phyloP scores from a whole-genome alignment of 2,113 vertebrate genomes.

The Alethe castanea region DNA sequence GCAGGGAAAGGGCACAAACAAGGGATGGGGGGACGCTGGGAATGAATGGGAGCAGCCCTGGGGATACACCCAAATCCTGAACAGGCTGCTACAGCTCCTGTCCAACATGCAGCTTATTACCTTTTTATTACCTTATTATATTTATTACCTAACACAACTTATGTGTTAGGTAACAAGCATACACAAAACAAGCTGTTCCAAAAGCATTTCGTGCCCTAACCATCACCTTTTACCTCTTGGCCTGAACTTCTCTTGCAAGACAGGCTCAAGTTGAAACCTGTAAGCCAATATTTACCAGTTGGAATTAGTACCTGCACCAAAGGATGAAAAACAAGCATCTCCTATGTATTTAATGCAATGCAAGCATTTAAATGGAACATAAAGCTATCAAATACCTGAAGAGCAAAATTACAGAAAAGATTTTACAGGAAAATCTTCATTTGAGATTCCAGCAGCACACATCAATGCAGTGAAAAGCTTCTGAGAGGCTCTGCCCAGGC shows the following conservation, averaged over 20 bases:
- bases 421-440: not conserved
- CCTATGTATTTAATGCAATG: not conserved
- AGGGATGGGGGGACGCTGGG: not conserved
- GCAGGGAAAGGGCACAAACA: not conserved
- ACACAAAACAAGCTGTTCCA: not conserved
- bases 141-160: too few relatives aligned
- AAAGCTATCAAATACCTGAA: not conserved
- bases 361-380: not conserved
- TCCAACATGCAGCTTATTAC: not conserved
- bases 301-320: not conserved
- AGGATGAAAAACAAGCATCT: not conserved
- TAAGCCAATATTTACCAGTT: not conserved
- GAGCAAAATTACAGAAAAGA: not conserved
- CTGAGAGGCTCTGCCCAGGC: not conserved
- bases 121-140: too few relatives aligned
- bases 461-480: not conserved
- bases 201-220: not conserved
- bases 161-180: not conserved
- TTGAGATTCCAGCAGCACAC: not conserved
- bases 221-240: not conserved
- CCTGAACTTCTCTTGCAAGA: not conserved
- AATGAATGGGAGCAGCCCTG: not conserved
- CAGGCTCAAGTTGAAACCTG: not conserved
- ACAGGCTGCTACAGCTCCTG: not conserved
- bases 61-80: not conserved